These are phyloP conservation scores for Orius insidiosus DNA, from an alignment of 1,140 invertebrate species.

Conservation along the genomic window DNA sequence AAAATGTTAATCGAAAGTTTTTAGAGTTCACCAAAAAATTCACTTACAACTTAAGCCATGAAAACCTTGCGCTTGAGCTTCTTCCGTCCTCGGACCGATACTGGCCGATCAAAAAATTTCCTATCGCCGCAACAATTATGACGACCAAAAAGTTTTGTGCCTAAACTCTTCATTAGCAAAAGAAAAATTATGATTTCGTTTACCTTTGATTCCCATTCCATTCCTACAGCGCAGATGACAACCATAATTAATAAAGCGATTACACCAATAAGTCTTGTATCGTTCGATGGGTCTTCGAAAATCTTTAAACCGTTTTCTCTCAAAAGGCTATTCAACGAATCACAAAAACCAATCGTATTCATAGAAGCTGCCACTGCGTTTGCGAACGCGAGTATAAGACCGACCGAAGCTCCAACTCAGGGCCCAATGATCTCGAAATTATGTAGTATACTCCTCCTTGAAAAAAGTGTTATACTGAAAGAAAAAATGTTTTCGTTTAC, in stretches of 20 bases:
- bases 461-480: slow-evolving; percentile 19
- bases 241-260: slow-evolving; percentile 60
- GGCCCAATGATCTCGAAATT: slow-evolving; percentile 88
- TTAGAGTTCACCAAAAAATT: no score
- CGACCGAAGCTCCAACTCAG: slow-evolving; percentile 94
- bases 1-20: no score
- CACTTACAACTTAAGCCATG: slow-evolving; percentile 63
- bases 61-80: slow-evolving; percentile 58
- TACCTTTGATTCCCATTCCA: slow-evolving; percentile 76
- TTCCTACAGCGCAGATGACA: slow-evolving; percentile 72
- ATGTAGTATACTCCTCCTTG: slow-evolving; percentile 91
- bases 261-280: slow-evolving; percentile 59
- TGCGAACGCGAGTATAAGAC: slow-evolving; percentile 90
- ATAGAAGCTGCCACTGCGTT: slow-evolving; percentile 92
- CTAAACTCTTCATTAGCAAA: slow-evolving; percentile 27
- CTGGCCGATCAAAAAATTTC: slow-evolving; percentile 80
- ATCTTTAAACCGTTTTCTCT: slow-evolving; percentile 40
- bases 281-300: slow-evolving; percentile 55
- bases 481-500: slow-evolving; percentile 33
- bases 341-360: slow-evolving; percentile 96
- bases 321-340: slow-evolving; percentile 69
- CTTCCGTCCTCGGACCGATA: slow-evolving; percentile 45
- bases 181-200: slow-evolving; percentile 11
- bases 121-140: slow-evolving; percentile 73
- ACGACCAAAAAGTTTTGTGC: slow-evolving; percentile 72